Evolutionary conservation across 2,113 vertebrate genomes (phyloP), one percentile per base, ranked within the genome.

Genomic region (Chaetodon auriga): DNA sequence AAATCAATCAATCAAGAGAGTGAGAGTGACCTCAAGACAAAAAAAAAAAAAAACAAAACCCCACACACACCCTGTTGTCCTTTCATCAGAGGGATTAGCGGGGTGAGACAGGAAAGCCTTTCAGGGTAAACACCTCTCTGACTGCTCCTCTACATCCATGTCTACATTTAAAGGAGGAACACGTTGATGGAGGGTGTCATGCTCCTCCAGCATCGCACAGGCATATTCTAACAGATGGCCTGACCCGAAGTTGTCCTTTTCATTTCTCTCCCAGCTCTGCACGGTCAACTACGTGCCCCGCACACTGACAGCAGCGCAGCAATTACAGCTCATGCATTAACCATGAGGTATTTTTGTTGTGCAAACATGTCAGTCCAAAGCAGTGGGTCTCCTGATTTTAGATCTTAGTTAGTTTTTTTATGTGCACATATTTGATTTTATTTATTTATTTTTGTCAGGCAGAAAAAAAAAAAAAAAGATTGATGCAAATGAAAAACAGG

Each of bases 261-360:
- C 30, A 61, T 77, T 84, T 83, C 66, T 77, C 78, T 64, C 62
- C 75, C 0, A 16, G 53, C 72, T 66, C 64, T 9, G 78, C 41
- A n/a, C 6, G 63, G 83, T 89, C 80, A 87, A 49, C 81, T 78
- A 69, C 68, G 68, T 14, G 71, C 61, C 71, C 77, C 0, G 61
- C 61, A 64, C 68, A 6, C 54, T 71, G 87, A 90, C 91, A 90
- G 82, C 81, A 60, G n/a, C 53, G 0, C 11, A 10, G 78, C 82
- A 84, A 90, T 90, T 87, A 89, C 76, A 35, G 60, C 70, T 90
- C 86, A 91, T 91, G 90, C 80, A 92, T 93, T 75, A 92, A 87
- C 10, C 86, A 91, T 91, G 64, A 80, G 71, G 5, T 36, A 64
- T 57, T 73, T 84, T 82, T 84, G 76, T 84, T 87, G 62, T 68